Conservation (phyloP, 1,140 invertebrate species). For the Lordiphosa clarofinis region DNA sequence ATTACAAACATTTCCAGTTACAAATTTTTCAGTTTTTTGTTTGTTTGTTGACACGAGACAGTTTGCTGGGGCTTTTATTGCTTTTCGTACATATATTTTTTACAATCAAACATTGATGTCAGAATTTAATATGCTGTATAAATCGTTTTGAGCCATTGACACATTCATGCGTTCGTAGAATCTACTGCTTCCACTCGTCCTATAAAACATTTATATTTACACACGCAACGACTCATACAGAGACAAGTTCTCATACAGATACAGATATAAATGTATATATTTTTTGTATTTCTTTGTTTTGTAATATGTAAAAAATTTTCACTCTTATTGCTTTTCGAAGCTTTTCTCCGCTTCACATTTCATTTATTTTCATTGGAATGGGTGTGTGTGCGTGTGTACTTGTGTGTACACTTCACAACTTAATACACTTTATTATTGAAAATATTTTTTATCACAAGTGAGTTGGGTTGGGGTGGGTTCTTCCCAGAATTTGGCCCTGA, state of each 20-base stretch:
- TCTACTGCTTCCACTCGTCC: background rate
- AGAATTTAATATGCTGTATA: constrained; percentile 78
- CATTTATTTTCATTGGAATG: constrained; percentile 67
- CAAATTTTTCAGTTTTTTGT: constrained; percentile 4
- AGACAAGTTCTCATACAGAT: constrained; percentile 12
- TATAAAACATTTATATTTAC: constrained; percentile 69
- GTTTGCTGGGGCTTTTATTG: constrained; percentile 21
- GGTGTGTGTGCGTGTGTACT: constrained; percentile 8
- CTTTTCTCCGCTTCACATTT: constrained; percentile 74
- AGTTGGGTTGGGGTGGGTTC: constrained; percentile 21
- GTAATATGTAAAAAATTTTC: constrained; percentile 37
- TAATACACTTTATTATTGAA: constrained; percentile 78
- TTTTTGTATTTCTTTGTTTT: constrained; percentile 49
- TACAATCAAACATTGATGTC: constrained; percentile 75
- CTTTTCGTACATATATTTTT: constrained; percentile 40
- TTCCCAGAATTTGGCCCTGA: constrained; percentile 64
- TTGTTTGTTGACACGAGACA: constrained; percentile 24
- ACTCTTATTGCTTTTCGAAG: constrained; percentile 74
- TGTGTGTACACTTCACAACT: constrained; percentile 71
- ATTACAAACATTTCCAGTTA: constrained; percentile 39
- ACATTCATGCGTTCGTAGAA: constrained; percentile 70
- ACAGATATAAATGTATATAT: constrained; percentile 21
- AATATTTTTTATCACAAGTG: constrained; percentile 78
- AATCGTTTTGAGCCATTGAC: constrained; percentile 77
- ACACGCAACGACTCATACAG: constrained; percentile 50